Evolutionary conservation across 2,113 vertebrate genomes (phyloP).

Genomic region (Callithrix jacchus): DNA sequence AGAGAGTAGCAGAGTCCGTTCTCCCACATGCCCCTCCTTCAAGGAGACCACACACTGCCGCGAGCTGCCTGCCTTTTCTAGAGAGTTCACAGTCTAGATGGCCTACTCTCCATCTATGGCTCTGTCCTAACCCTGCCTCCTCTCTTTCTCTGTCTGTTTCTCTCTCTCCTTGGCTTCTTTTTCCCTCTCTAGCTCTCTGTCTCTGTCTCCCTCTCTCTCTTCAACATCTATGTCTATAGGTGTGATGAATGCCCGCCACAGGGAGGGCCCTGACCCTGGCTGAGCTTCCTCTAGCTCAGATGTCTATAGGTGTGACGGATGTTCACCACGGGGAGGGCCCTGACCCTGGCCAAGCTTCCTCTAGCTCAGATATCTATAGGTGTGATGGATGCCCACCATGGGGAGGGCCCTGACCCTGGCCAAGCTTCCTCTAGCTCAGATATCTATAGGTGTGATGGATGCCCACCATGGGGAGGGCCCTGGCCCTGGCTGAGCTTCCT

Average conservation of each 20-base stretch:
- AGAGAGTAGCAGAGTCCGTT: no score
- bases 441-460: fast-evolving
- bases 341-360: not conserved
- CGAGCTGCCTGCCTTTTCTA: fast-evolving
- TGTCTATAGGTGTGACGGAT: fast-evolving
- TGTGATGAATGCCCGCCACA: no score
- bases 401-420: not conserved
- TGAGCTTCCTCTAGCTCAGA: not conserved
- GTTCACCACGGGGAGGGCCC: no score
- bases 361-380: not conserved
- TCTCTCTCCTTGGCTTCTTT: not conserved
- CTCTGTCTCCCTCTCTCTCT: not conserved
- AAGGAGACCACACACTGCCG: not conserved
- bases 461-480: no score
- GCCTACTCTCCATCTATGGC: not conserved
- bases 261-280: not conserved
- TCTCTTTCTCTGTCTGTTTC: not conserved
- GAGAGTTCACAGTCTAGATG: not conserved
- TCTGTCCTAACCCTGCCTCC: not conserved
- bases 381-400: no score
- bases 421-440: not conserved
- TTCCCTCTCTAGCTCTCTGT: not conserved
- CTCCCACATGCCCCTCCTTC: not conserved
- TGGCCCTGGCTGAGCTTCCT: not conserved
- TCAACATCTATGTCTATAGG: not conserved